phyloP scores from a whole-genome alignment of 2,113 vertebrate species.

The Periophthalmodon schlosseri region DNA sequence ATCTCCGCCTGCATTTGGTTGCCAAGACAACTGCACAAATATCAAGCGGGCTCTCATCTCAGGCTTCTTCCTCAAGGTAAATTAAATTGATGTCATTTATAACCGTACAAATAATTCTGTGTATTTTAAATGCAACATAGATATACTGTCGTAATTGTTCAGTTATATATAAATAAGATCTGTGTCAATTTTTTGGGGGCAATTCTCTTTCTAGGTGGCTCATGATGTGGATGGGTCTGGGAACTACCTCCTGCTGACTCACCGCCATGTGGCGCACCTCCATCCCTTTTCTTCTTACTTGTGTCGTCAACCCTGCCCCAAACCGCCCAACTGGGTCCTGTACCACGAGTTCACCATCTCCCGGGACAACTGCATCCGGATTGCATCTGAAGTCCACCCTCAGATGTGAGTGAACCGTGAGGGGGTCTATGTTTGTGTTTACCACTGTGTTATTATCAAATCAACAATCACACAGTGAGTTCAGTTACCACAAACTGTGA shows the following conservation, averaged over 20 bases:
- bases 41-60: constrained; percentile 93
- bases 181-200: neutral
- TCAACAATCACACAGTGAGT: too few species aligned
- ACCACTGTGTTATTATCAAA: neutral
- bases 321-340: constrained; percentile 85
- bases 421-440: neutral
- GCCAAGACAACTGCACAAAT: constrained; percentile 85
- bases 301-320: constrained; percentile 80
- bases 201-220: constrained; percentile 76
- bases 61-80: constrained; percentile 94
- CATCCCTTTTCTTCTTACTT: constrained; percentile 86
- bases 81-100: constrained; percentile 10
- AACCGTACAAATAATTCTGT: neutral
- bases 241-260: constrained; percentile 88
- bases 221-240: constrained; percentile 89
- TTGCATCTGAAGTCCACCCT: constrained; percentile 87
- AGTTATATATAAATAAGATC: neutral
- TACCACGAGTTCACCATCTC: constrained; percentile 87
- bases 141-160: neutral
- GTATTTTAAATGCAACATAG: neutral
- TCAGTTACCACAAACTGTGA: too few species aligned
- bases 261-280: constrained; percentile 89
- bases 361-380: constrained; percentile 84
- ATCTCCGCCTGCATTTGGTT: constrained; percentile 88
- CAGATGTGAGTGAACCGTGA: constrained; percentile 82